Conservation (phyloP, 2,113 vertebrate genomes). For the Sakesphorus luctuosus region DNA sequence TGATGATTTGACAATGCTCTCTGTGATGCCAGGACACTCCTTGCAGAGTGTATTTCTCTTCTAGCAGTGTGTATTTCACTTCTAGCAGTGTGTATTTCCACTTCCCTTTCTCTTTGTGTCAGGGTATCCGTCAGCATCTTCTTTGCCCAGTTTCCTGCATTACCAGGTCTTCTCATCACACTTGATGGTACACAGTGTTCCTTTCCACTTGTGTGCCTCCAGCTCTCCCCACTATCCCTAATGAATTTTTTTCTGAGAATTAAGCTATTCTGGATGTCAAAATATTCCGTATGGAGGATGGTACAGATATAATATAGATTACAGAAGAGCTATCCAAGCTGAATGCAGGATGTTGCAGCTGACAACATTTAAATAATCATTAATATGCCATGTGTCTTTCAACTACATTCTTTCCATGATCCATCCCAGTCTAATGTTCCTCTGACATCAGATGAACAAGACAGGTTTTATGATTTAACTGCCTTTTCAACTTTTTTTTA, state of each 20-base stretch:
- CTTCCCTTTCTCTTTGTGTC: background rate
- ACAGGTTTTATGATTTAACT: slow-evolving; percentile 1
- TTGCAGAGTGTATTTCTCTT: background rate
- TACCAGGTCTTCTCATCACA: background rate
- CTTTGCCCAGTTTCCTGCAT: background rate
- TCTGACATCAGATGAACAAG: background rate
- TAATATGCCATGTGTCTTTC: background rate
- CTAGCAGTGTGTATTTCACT: no score
- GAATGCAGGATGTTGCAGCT: background rate
- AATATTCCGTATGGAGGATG: background rate
- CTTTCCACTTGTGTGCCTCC: fast-evolving
- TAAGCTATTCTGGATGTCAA: background rate
- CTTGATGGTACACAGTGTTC: fast-evolving
- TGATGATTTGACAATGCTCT: background rate
- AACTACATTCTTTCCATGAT: background rate
- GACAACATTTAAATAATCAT: background rate
- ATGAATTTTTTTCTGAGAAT: background rate
- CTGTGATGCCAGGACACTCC: background rate
- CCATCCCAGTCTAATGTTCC: background rate
- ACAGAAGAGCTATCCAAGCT: background rate
- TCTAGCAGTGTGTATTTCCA: background rate
- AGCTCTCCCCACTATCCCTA: background rate
- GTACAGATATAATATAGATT: background rate
- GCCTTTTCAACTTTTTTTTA: slow-evolving; percentile 14
- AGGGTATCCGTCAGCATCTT: background rate